Conservation (phyloP, 35 echinoderm and acorn worm genomes). For the Amphiura filiformis region DNA sequence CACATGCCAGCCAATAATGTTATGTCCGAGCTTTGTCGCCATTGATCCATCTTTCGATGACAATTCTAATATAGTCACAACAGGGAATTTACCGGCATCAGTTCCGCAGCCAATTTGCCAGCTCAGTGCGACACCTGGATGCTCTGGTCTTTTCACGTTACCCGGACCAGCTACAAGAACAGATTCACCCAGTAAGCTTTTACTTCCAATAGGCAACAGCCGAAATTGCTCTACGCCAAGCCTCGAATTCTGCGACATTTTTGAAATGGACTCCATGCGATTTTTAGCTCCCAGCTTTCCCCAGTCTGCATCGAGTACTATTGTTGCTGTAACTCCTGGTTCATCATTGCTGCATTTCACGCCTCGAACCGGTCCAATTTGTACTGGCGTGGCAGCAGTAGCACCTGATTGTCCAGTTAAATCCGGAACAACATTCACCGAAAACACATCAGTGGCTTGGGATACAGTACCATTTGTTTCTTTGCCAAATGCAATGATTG, state of each 20-base stretch:
- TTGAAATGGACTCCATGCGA: conserved; percentile 55
- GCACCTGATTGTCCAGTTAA: not conserved
- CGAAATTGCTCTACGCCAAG: conserved; percentile 70
- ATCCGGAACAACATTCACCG: conserved; percentile 60
- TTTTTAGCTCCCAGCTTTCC: conserved; percentile 54
- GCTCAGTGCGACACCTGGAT: conserved; percentile 72
- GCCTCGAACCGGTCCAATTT: conserved; percentile 6
- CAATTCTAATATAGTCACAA: conserved; percentile 82
- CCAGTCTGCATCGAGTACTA: conserved; percentile 97
- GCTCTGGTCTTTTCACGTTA: conserved; percentile 50
- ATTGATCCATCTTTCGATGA: conserved; percentile 87
- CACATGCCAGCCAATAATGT: conserved; percentile 94
- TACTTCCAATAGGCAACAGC: conserved; percentile 67
- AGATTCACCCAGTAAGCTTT: conserved; percentile 37
- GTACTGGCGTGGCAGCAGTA: not conserved
- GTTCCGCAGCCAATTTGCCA: conserved; percentile 93
- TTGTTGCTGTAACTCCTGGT: conserved; percentile 68
- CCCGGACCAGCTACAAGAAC: conserved; percentile 78
- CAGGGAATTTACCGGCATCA: conserved; percentile 64
- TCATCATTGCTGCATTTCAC: conserved; percentile 61
- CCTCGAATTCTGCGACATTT: conserved; percentile 93
- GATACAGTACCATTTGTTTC: conserved; percentile 50
- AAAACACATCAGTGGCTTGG: conserved; percentile 76
- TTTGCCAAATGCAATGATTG: conserved; percentile 76
- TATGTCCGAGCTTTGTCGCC: conserved; percentile 76